Base-by-base conservation (phyloP, 2,113 vertebrate species). In the Gnathonemus longibarbis region DNA sequence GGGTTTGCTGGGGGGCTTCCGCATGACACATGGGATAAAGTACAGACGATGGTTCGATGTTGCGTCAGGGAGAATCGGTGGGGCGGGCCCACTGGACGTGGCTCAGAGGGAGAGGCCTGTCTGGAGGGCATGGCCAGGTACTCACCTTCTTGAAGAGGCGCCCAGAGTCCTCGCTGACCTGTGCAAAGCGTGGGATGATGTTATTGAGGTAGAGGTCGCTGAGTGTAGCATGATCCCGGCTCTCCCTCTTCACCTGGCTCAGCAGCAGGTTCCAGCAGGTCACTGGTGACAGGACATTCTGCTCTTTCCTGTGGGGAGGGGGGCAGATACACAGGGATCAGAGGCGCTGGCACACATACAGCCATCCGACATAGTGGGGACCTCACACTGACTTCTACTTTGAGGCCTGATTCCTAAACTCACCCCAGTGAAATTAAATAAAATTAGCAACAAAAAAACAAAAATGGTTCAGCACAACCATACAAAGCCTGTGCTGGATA, bases 191-290 rank as follows among this genome's bases (percentile, higher is more conserved):
- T 0, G 98, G 98, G 92, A 99, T 99, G 95, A 99, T 98, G 94
- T 99, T 99, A 95, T 99, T 99, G 96, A 99, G 96, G 97, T 99
- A 99, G 95, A 99, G 98, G 93, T 99, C 98, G 42, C 98, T 99
- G 89, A 99, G 95, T 0, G 98, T 99, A 92, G 98, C 98, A 5
- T 98, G 98, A 92, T 99, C 97, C 48, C 98, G 96, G 96, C 98
- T 99, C 94, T 99, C 98, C 91, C 98, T 95, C 94, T 99, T 99
- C 94, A 99, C 98, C 91, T 99, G 98, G 17, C 97, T 97, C 91
- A 99, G 96, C 93, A 99, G 94, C 91, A 99, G 96, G 92, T 99
- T 99, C 98, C 98, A 99, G 95, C 98, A 99, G 92, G 98, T 99
- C 91, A 99, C 97, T 0, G 98, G 98, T 0, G 98, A 99, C 3